Evolutionary conservation across 1,140 invertebrate genomes (phyloP).

Genomic region (Drosophila bipectinata): DNA sequence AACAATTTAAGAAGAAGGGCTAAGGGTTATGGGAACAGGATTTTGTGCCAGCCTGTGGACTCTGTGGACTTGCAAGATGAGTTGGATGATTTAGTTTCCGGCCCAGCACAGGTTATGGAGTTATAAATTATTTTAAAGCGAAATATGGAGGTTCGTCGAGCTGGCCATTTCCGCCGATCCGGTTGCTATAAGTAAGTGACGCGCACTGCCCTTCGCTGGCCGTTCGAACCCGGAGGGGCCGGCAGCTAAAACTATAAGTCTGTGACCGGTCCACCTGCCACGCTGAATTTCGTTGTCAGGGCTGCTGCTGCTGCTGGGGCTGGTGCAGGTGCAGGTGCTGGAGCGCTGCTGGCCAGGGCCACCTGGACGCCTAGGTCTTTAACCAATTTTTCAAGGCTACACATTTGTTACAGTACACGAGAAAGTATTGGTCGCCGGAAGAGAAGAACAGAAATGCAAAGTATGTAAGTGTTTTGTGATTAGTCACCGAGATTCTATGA

Average conservation of each 20-base stretch:
- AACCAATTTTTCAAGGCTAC: conserved; percentile 83
- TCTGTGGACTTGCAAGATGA: conserved; percentile 19
- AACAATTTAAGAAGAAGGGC: conserved; percentile 5
- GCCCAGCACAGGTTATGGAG: conserved; percentile 60
- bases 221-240: conserved; percentile 22
- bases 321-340: conserved; percentile 3
- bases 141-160: conserved; percentile 52
- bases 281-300: conserved; percentile 55
- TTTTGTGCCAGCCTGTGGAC: conserved; percentile 15
- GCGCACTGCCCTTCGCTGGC: conserved; percentile 27
- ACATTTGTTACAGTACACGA: conserved; percentile 30
- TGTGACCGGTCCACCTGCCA: conserved; percentile 75
- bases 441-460: conserved; percentile 70
- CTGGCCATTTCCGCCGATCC: conserved; percentile 17
- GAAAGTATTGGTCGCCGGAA: conserved; percentile 30
- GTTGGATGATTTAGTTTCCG: conserved; percentile 29
- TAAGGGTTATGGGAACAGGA: not conserved
- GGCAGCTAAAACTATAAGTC: conserved; percentile 83
- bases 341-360: conserved; percentile 7
- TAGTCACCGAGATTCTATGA: conserved; percentile 51
- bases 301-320: not conserved
- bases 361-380: conserved; percentile 71
- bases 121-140: conserved; percentile 71
- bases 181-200: conserved; percentile 70
- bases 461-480: conserved; percentile 54